These are phyloP conservation scores for Paramisgurnus dabryanus DNA, from an alignment of 2,113 vertebrate species.

Conservation along the genomic window DNA sequence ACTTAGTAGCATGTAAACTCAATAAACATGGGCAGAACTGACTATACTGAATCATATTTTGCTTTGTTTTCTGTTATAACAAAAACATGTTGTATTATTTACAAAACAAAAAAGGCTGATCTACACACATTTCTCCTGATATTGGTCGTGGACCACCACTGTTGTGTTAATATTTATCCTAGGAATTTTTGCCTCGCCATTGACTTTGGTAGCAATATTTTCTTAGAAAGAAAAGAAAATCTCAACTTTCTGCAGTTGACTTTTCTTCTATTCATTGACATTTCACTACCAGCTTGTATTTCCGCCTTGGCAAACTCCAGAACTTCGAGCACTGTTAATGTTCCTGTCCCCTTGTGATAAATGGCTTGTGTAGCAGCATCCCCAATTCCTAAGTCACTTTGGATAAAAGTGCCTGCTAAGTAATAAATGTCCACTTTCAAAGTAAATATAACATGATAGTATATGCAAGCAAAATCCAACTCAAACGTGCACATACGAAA, in stretches of 20 bases:
- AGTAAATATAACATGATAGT: neutral
- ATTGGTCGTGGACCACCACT: too few species aligned
- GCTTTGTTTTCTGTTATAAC: too few species aligned
- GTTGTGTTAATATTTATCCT: too few species aligned
- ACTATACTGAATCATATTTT: too few species aligned
- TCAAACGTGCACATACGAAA: neutral
- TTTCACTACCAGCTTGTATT: neutral
- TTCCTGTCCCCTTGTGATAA: conserved; percentile 3
- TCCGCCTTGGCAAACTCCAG: neutral
- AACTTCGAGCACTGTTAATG: neutral
- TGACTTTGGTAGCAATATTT: too few species aligned
- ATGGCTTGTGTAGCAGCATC: conserved; percentile 5
- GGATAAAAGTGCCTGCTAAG: conserved; percentile 10
- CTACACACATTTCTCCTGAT: too few species aligned
- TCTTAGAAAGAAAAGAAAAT: neutral
- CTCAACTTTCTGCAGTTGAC: neutral
- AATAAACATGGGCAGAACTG: too few species aligned
- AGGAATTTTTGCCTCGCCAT: too few species aligned
- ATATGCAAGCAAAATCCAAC: neutral
- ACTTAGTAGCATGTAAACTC: too few species aligned
- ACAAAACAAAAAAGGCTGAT: too few species aligned
- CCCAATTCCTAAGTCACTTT: neutral
- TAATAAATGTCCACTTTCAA: neutral
- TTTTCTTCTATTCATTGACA: neutral
- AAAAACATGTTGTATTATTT: too few species aligned